Conservation (phyloP, 2,797 vertebrate species). For the Neosilurus mollespiculum region DNA sequence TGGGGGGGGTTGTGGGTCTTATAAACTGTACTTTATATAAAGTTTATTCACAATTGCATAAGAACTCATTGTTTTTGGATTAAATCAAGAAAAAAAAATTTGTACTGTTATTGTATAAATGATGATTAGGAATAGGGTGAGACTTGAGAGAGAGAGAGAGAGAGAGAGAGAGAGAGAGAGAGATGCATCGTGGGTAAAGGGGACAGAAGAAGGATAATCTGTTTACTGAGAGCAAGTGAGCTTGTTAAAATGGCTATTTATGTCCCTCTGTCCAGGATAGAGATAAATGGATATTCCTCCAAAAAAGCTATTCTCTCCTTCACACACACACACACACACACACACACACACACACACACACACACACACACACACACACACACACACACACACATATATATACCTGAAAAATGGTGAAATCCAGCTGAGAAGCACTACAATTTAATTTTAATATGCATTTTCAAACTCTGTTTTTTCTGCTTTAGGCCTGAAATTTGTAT, state of each 20-base stretch:
- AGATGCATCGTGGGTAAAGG: constrained; percentile 41
- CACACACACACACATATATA: constrained; percentile 20
- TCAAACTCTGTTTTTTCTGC: neutral
- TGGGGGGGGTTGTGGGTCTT: neutral
- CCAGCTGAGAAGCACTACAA: neutral
- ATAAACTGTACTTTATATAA: neutral
- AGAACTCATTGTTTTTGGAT: constrained; percentile 9
- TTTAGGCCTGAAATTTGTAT: neutral
- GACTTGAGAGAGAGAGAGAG: neutral
- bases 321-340: constrained; percentile 16
- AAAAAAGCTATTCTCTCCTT: neutral
- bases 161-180: neutral
- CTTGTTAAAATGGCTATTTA: constrained; percentile 58
- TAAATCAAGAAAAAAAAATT: constrained; percentile 25
- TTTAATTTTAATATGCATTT: constrained; percentile 9
- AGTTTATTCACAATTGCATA: neutral
- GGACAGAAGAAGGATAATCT: constrained; percentile 47
- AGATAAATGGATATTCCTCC: constrained; percentile 48
- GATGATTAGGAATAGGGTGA: neutral
- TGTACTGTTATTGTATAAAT: neutral
- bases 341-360: constrained; percentile 11
- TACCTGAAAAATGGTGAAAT: constrained; percentile 14
- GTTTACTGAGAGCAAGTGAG: constrained; percentile 56
- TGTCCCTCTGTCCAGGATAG: constrained; percentile 37
- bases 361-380: neutral